Percentiles rank a stretch among this genome's conserved stretches.
Evolutionary conservation across 2,797 vertebrate species (phyloP).

Genomic region (Helicolenus hilgendorfi): DNA sequence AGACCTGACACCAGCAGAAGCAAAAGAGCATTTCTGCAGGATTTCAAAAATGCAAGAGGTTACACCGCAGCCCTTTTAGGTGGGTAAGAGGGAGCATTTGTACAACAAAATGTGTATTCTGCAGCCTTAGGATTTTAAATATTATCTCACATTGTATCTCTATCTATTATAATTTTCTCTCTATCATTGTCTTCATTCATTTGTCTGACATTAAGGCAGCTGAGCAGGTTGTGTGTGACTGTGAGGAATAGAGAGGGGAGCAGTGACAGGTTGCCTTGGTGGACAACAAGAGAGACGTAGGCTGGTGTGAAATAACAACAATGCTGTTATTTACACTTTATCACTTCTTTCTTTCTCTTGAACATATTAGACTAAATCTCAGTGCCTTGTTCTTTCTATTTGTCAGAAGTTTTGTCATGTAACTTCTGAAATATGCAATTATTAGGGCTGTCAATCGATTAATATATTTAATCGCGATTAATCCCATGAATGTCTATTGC

Average conservation of each 20-base stretch:
- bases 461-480: neutral
- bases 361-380: conserved; percentile 51
- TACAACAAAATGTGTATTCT: neutral
- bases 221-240: conserved; percentile 45
- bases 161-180: neutral
- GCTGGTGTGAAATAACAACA: conserved; percentile 78
- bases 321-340: conserved; percentile 73
- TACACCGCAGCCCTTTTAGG: neutral
- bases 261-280: conserved; percentile 60
- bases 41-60: neutral
- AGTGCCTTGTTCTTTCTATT: conserved; percentile 7
- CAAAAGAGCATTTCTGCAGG: neutral
- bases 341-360: conserved; percentile 43
- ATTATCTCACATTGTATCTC: fast-evolving
- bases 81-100: neutral
- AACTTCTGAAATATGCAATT: conserved; percentile 27
- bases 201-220: conserved; percentile 49
- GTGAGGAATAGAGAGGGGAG: conserved; percentile 52
- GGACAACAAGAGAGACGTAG: conserved; percentile 73
- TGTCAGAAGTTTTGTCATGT: conserved; percentile 26
- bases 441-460: neutral
- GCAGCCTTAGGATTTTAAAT: neutral
- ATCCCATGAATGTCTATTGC: no score
- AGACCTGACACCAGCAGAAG: neutral
- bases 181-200: conserved; percentile 5